A percentile compares a stretch with the other conserved stretches of the same genome.
These are phyloP conservation scores for Lathronympha strigana DNA, from an alignment of 2,888 invertebrate genomes.

Conservation along the genomic window DNA sequence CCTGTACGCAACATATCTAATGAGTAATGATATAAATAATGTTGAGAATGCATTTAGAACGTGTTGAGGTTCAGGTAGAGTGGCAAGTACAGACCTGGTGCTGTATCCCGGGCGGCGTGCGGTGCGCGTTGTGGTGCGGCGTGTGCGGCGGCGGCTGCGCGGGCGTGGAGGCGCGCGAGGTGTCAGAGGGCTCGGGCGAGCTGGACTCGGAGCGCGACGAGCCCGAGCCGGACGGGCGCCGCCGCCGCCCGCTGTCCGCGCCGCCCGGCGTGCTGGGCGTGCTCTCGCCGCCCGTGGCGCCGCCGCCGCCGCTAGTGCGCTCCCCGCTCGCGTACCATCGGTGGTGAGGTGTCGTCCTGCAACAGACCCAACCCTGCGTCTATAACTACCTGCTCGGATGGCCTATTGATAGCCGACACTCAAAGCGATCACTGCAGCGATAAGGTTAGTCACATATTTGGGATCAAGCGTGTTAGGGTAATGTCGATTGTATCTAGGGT, in stretches of 20 bases:
- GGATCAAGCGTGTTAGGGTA: slow-evolving; percentile 33
- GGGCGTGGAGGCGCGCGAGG: slow-evolving; percentile 85
- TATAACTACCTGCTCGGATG: slow-evolving; percentile 36
- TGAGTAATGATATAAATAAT: too few relatives aligned
- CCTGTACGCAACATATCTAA: too few relatives aligned
- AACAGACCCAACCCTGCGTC: slow-evolving; percentile 43
- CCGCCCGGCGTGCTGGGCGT: slow-evolving; percentile 79
- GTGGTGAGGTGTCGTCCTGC: slow-evolving; percentile 70
- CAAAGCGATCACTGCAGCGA: slow-evolving; percentile 31
- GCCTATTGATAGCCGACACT: slow-evolving; percentile 26
- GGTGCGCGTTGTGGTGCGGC: slow-evolving; percentile 60
- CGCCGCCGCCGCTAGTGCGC: slow-evolving; percentile 54
- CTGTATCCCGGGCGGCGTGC: slow-evolving; percentile 59
- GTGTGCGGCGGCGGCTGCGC: slow-evolving; percentile 70
- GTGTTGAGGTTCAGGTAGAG: too few relatives aligned
- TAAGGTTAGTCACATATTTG: slow-evolving; percentile 18
- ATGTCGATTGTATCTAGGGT: slow-evolving; percentile 16
- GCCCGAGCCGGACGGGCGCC: slow-evolving; percentile 82
- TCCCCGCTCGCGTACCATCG: slow-evolving; percentile 76
- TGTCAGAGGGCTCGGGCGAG: slow-evolving; percentile 84
- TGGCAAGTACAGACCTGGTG: slow-evolving; percentile 64
- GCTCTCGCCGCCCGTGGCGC: slow-evolving; percentile 62
- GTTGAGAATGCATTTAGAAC: too few relatives aligned
- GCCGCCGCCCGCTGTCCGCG: slow-evolving; percentile 73
- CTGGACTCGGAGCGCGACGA: slow-evolving; percentile 82